phyloP scores from a whole-genome alignment of 2,113 vertebrate species.

The Ancistrus triradiatus region DNA sequence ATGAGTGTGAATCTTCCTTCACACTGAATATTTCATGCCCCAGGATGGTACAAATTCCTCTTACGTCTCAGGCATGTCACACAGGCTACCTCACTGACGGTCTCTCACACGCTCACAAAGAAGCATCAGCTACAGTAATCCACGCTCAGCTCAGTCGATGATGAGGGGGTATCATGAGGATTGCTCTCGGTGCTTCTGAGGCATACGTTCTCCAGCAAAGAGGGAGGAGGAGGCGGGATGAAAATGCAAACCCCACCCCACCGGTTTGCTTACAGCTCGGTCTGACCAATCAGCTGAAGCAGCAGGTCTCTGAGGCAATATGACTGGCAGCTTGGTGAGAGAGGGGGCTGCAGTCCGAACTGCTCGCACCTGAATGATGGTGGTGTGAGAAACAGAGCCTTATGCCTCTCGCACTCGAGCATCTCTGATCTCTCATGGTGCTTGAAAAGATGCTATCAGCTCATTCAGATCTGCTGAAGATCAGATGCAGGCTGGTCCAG shows the following conservation, averaged over 20 bases:
- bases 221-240: conserved; percentile 21
- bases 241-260: conserved; percentile 35
- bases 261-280: conserved; percentile 54
- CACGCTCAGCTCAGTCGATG: conserved; percentile 8
- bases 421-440: conserved; percentile 55
- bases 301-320: conserved; percentile 44
- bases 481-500: conserved; percentile 1
- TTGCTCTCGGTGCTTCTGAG: neutral
- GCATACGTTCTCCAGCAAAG: conserved; percentile 56
- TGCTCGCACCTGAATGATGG: conserved; percentile 68
- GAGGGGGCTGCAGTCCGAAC: conserved; percentile 61
- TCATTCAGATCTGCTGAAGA: neutral
- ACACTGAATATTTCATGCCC: conserved; percentile 37
- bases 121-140: conserved; percentile 30
- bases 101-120: conserved; percentile 24
- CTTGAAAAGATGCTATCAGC: conserved; percentile 11
- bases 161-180: conserved; percentile 13
- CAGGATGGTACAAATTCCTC: conserved; percentile 54
- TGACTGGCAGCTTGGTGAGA: conserved; percentile 73
- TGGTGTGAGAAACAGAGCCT: conserved; percentile 70
- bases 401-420: conserved; percentile 76
- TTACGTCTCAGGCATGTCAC: conserved; percentile 36
- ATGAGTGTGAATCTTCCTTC: conserved; percentile 46
- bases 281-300: conserved; percentile 70
- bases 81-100: conserved; percentile 36